Evolutionary conservation across 2,113 vertebrate species (phyloP), one percentile per base, ranked within the genome.

Genomic region (Sceloporus undulatus): DNA sequence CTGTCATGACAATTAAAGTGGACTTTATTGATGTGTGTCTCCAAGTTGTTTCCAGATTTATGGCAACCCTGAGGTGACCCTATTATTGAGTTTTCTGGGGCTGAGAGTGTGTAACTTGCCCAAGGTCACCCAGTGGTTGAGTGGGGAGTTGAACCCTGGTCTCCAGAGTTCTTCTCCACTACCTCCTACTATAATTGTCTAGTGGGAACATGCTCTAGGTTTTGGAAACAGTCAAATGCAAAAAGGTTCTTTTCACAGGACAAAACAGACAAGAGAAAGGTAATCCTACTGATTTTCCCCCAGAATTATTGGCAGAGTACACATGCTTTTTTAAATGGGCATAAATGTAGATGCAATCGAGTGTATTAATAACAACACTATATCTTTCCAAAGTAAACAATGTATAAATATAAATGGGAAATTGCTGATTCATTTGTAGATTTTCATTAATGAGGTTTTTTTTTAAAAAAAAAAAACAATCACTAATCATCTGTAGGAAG

Each of bases 251-350:
- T 0, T 82, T 59, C 38, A 75, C 34, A 9, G 29, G 29, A 29
- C 48, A 14, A 2, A 84, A 48, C 3, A 66, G 25, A 85, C 27
- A 48, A 13, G 73, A 3, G 4, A 85, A 65, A 48, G 13, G 14
- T 9, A 21, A 84, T 56, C 21, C 65, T 19, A 23, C 65, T 18
- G 19, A 66, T 19, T 4, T 19, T 19, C 19, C 54, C 54, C 54
- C 54, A 40, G 27, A 66, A 38, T 21, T 9, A 62, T 27, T 23
- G 9, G 38, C 1, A 9, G 27, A 9, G 16, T 2, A 48, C 29
- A 56, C 34, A 1, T 59, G 56, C 5, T 59, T 9, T 62, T 91
- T 86, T 3, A 87, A 59, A 5, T 78, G 85, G 59, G 83, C 88
- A 68, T 42, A 40, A 8, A 78, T 40, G 13, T 76, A 10, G 7